Base-by-base conservation (phyloP, 1,140 invertebrate genomes). In the Aphaenogaster floridana region DNA sequence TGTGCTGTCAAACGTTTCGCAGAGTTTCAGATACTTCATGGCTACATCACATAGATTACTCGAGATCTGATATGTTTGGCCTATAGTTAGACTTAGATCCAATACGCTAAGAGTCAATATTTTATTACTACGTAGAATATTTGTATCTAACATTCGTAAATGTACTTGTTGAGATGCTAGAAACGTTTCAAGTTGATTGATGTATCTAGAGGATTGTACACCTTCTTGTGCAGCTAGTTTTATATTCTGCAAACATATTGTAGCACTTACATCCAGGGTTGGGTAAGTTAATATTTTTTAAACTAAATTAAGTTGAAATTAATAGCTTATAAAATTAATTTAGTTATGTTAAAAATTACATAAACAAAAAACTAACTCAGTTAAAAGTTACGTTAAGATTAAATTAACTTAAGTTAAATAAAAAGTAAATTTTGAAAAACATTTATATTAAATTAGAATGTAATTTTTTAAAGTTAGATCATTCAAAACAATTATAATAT, bases 141-240 rank as follows among this genome's bases (percentile, higher is more conserved):
- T 72, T 1, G 79, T 79, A 39, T 74, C 90, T 4, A 92, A 52
- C 11, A 92, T 68, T 72, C 78, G 86, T 11, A 93, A 89, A 72
- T 92, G 91, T 9, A 83, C 54, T 85, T 94, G 91, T 87, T 94
- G 94, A 11, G 94, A 89, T 4, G 93, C 92, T 3, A 95, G 54
- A 57, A 95, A 94, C 39, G 94, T 94, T 69, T 95, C 94, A 2
- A 95, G 79, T 79, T 93, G 92, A 52, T 90, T 91, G 7, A 94
- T 91, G 5, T 93, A 84, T 34, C 91, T 92, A 1, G 93, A 93
- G 7, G 91, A 90, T 21, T 93, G 89, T 64, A 93, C 90, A 57
- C 93, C 93, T 59, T 90, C 94, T 63, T 92, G 88, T 8, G 91
- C 92, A 39, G 90, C 93, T 77, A 90, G 87, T 54, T 93, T 93